Evolutionary conservation across 1,140 invertebrate genomes (phyloP).

Genomic region (Colletes gigas): DNA sequence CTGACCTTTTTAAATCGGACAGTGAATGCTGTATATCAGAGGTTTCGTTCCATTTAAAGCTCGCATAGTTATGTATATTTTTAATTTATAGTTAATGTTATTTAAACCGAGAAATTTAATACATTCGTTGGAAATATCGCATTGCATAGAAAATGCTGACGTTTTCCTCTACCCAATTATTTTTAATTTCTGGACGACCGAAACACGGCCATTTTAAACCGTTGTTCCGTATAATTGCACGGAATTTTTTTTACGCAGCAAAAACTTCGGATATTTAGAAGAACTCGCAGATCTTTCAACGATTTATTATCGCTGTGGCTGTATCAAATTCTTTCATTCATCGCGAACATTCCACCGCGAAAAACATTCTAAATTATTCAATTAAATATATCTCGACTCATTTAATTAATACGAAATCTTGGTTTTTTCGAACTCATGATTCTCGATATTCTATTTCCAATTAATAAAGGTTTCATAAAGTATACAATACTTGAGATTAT

Average conservation of each 20-base stretch:
- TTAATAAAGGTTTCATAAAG: background rate
- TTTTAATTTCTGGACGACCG: background rate
- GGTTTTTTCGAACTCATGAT: background rate
- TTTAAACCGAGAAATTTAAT: background rate
- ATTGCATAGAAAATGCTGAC: background rate
- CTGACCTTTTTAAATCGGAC: background rate
- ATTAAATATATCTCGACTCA: background rate
- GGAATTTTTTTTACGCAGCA: background rate
- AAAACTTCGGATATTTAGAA: background rate
- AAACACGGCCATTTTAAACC: background rate
- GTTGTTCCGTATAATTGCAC: background rate
- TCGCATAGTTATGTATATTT: background rate
- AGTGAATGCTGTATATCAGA: background rate
- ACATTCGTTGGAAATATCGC: background rate
- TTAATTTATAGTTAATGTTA: background rate
- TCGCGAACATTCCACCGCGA: background rate
- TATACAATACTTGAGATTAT: no score
- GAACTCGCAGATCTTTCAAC: background rate
- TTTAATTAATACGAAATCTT: background rate
- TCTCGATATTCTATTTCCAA: background rate
- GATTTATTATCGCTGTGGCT: background rate
- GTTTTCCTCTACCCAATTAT: background rate
- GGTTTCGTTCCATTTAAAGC: background rate
- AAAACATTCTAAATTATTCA: constrained; percentile 10
- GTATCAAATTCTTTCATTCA: constrained; percentile 1